Evolutionary conservation across 2,888 invertebrate genomes (phyloP).

Genomic region (Sepiola atlantica): DNA sequence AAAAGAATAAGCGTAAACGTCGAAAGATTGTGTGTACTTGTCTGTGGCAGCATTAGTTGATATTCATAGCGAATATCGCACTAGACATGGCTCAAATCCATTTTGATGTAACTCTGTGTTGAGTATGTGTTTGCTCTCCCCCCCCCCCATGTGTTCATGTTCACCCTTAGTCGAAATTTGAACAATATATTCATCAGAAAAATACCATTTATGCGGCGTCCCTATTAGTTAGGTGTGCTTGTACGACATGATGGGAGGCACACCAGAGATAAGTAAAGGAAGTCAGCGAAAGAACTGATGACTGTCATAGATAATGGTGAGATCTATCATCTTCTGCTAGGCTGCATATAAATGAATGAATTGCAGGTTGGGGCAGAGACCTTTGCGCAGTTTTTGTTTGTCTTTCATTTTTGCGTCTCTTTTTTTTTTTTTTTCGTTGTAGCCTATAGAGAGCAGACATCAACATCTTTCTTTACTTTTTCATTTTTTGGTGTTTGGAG

Average conservation of each 20-base stretch:
- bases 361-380: not conserved
- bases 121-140: too few species aligned
- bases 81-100: not conserved
- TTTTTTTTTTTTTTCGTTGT: not conserved
- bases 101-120: not conserved
- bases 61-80: not conserved
- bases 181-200: slow-evolving; percentile 21
- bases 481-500: not conserved
- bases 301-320: not conserved
- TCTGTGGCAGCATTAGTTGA: not conserved
- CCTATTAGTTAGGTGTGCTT: not conserved
- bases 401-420: not conserved
- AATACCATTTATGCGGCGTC: not conserved
- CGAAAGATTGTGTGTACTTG: not conserved
- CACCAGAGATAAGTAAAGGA: not conserved
- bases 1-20: not conserved
- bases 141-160: not conserved
- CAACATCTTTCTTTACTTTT: not conserved
- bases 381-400: not conserved
- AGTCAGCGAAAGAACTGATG: not conserved
- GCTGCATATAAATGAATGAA: slow-evolving; percentile 20
- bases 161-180: not conserved
- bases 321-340: slow-evolving; percentile 4
- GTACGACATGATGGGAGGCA: slow-evolving; percentile 32
- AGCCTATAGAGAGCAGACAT: not conserved